phyloP scores from a whole-genome alignment of 2,888 invertebrate genomes.

The Sthenelais limicola region DNA sequence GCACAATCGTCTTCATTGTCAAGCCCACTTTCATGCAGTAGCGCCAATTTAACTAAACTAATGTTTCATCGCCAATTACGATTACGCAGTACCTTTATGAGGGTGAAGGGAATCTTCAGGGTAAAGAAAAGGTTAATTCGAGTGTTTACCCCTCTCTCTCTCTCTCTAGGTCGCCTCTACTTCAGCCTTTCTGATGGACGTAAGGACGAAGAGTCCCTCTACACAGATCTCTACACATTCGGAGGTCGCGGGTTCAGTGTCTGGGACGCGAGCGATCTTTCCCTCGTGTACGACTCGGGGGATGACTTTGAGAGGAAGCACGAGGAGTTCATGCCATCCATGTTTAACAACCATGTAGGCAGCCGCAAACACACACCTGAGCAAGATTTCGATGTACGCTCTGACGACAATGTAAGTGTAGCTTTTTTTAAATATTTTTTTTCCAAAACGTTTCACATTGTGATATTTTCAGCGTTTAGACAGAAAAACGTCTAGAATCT shows the following conservation, averaged over 20 bases:
- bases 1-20: too few relatives aligned
- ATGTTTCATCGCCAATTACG: too few relatives aligned
- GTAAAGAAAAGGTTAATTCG: not conserved
- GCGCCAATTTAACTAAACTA: too few relatives aligned
- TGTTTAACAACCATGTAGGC: constrained; percentile 54
- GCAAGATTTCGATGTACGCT: constrained; percentile 51
- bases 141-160: not conserved
- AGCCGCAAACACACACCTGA: constrained; percentile 3
- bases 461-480: too few relatives aligned
- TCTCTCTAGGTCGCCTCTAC: constrained; percentile 34
- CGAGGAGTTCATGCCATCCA: constrained; percentile 42
- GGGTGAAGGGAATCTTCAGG: too few relatives aligned
- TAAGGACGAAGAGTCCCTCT: constrained; percentile 15
- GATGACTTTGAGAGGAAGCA: constrained; percentile 44
- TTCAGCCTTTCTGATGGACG: constrained; percentile 40
- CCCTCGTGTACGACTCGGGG: constrained; percentile 50
- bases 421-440: too few relatives aligned
- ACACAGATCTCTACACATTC: constrained; percentile 46
- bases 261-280: constrained; percentile 41
- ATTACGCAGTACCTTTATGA: too few relatives aligned
- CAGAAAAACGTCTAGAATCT: too few relatives aligned
- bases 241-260: constrained; percentile 51
- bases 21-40: too few relatives aligned
- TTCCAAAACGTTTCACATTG: too few relatives aligned
- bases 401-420: constrained; percentile 55